Evolutionary conservation across 1,140 invertebrate species (phyloP).

Genomic region (Drosophila mojavensis): DNA sequence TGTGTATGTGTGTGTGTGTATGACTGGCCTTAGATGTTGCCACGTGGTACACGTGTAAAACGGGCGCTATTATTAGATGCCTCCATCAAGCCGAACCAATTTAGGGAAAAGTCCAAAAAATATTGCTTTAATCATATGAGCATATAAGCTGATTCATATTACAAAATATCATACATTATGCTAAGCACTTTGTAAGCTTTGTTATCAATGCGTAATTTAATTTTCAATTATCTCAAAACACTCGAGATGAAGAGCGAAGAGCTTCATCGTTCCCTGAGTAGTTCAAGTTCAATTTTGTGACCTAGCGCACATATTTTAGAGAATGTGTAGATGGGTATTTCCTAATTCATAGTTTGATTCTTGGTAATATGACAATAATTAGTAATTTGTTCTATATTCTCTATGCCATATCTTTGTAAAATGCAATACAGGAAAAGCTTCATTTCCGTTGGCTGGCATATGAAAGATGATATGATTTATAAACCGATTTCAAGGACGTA

Average conservation of each 20-base stretch:
- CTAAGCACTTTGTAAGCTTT: slow-evolving; percentile 18
- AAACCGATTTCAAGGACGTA: slow-evolving; percentile 50
- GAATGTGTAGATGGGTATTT: too few relatives aligned
- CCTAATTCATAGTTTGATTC: too few relatives aligned
- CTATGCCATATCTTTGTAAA: too few relatives aligned
- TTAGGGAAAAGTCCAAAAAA: slow-evolving; percentile 12
- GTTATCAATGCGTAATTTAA: slow-evolving; percentile 15
- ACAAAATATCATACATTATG: background rate
- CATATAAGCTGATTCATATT: slow-evolving; percentile 45
- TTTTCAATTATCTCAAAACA: background rate
- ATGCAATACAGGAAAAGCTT: background rate
- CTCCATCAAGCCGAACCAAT: slow-evolving; percentile 3
- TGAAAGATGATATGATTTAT: slow-evolving; percentile 57
- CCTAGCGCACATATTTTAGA: too few relatives aligned
- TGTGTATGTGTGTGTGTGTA: slow-evolving; percentile 5
- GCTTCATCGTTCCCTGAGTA: too few relatives aligned
- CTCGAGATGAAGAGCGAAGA: background rate
- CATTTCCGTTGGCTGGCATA: too few relatives aligned
- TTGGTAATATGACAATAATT: too few relatives aligned
- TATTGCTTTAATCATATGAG: slow-evolving; percentile 44
- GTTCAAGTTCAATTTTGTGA: too few relatives aligned
- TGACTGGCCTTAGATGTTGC: slow-evolving; percentile 40
- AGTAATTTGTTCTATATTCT: too few relatives aligned
- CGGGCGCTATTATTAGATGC: slow-evolving; percentile 40
- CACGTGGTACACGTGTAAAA: slow-evolving; percentile 34